Evolutionary conservation across 2,888 invertebrate species (phyloP).

Genomic region (Gnatocerus cornutus): DNA sequence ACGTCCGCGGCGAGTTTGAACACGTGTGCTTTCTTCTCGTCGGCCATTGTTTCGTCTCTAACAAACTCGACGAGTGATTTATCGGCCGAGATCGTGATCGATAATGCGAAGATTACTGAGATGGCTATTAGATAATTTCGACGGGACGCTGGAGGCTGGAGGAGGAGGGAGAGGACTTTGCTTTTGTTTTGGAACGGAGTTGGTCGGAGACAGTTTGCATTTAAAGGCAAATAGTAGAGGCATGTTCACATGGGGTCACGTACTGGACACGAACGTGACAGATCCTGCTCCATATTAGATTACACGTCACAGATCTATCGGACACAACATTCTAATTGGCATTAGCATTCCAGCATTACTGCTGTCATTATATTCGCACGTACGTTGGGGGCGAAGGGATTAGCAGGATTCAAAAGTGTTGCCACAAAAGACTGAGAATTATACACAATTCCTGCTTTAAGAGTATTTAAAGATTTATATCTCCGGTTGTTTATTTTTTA

Average conservation of each 20-base stretch:
- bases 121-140: constrained; percentile 40
- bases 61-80: constrained; percentile 43
- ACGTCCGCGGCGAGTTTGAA: constrained; percentile 16
- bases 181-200: constrained; percentile 46
- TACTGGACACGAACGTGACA: constrained; percentile 70
- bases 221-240: constrained; percentile 64
- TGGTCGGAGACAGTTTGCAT: constrained; percentile 55
- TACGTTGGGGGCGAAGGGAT: constrained; percentile 4
- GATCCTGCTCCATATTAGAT: constrained; percentile 71
- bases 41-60: constrained; percentile 42
- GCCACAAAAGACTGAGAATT: too few species aligned
- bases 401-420: too few species aligned
- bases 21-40: constrained; percentile 28
- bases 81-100: constrained; percentile 44
- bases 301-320: constrained; percentile 65
- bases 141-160: background rate
- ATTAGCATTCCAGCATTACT: constrained; percentile 58
- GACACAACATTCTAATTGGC: constrained; percentile 60
- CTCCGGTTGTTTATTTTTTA: too few species aligned
- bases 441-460: too few species aligned
- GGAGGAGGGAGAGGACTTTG: constrained; percentile 8
- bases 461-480: too few species aligned
- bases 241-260: constrained; percentile 70
- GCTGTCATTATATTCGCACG: constrained; percentile 53
- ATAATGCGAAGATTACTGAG: constrained; percentile 33